phyloP scores from a whole-genome alignment of 2,888 invertebrate genomes.

The Heliconius sara region DNA sequence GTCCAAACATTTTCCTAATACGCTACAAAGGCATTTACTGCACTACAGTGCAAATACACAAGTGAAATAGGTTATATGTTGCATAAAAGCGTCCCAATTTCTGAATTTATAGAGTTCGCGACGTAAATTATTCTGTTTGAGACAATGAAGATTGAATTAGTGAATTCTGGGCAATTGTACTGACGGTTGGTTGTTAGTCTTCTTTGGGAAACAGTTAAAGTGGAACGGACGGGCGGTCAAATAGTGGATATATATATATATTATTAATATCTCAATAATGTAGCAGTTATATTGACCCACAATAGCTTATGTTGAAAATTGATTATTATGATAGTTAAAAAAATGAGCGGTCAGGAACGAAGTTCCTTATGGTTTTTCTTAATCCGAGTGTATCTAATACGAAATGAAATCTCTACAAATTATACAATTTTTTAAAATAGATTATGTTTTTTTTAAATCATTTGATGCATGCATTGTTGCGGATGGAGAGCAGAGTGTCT shows the following conservation, averaged over 20 bases:
- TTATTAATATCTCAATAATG: too few species aligned
- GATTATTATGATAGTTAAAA: neutral
- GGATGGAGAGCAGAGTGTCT: too few species aligned
- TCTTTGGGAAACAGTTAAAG: conserved; percentile 18
- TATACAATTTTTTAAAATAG: too few species aligned
- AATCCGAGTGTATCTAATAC: too few species aligned
- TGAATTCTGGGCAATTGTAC: conserved; percentile 24
- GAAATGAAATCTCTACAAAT: too few species aligned
- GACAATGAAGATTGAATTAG: conserved; percentile 29
- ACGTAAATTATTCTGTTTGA: conserved; percentile 28
- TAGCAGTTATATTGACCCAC: neutral
- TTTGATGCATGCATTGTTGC: too few species aligned
- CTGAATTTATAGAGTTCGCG: conserved; percentile 22
- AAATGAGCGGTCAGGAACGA: too few species aligned
- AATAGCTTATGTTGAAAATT: neutral
- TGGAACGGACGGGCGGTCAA: neutral
- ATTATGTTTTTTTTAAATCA: too few species aligned
- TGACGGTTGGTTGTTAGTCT: conserved; percentile 17
- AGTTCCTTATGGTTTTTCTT: too few species aligned
- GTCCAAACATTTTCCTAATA: neutral
- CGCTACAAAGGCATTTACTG: neutral
- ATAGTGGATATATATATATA: too few species aligned
- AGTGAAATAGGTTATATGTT: conserved; percentile 25
- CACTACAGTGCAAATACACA: conserved; percentile 8
- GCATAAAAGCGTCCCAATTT: conserved; percentile 34